These are phyloP conservation scores for Simalia tracyae DNA, from an alignment of 2,797 vertebrate species.

Conservation along the genomic window DNA sequence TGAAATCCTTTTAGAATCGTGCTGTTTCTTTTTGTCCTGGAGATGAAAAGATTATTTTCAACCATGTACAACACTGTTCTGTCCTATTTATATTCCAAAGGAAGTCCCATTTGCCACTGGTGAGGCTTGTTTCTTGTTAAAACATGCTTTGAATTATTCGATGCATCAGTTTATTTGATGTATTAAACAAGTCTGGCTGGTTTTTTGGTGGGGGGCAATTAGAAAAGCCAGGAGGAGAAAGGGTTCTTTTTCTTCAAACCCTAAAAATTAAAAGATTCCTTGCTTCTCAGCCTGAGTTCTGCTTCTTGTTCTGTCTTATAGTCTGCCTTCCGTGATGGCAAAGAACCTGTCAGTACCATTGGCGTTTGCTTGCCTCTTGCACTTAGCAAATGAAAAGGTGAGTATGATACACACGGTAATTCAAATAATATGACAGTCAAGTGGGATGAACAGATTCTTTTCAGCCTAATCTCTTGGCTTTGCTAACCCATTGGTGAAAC, in stretches of 20 bases:
- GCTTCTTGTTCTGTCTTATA: constrained; percentile 53
- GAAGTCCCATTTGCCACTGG: background rate
- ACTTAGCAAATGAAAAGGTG: constrained; percentile 95
- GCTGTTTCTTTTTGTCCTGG: background rate
- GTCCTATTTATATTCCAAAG: background rate
- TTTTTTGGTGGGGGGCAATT: background rate
- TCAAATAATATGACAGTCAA: background rate
- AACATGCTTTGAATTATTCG: no score
- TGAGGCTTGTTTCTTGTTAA: no score
- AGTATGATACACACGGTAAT: background rate
- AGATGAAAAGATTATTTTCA: no score
- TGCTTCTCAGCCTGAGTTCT: background rate
- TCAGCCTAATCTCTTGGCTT: background rate
- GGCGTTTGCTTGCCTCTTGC: constrained; percentile 90
- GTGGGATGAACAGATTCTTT: background rate
- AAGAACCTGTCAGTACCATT: constrained; percentile 88
- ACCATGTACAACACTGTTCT: background rate
- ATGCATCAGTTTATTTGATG: background rate
- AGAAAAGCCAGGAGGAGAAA: background rate
- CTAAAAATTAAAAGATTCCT: no score
- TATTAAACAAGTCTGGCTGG: background rate
- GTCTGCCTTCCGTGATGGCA: constrained; percentile 86
- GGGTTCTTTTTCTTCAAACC: no score
- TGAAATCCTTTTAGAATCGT: background rate
- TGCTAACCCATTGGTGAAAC: no score